These are phyloP conservation scores for Anthoscopus minutus DNA, from an alignment of 2,113 vertebrate genomes.

Conservation along the genomic window DNA sequence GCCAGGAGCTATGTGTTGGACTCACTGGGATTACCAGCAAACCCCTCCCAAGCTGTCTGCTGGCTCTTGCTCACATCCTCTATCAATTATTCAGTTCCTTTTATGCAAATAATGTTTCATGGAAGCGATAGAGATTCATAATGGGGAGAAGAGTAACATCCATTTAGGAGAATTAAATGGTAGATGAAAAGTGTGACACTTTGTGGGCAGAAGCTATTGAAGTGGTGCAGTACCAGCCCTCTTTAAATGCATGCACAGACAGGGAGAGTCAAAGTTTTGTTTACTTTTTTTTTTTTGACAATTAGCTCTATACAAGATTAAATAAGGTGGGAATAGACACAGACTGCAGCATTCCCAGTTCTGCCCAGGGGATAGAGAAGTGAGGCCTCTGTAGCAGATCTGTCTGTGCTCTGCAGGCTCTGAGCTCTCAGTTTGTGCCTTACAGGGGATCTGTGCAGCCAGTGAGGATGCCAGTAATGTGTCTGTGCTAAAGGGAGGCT, in stretches of 20 bases:
- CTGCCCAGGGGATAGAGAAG: background rate
- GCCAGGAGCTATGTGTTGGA: conserved; percentile 72
- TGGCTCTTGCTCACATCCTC: conserved; percentile 66
- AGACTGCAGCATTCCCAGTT: background rate
- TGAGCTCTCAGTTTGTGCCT: background rate
- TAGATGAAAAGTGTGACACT: conserved; percentile 26
- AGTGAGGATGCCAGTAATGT: background rate
- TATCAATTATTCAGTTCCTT: conserved; percentile 80
- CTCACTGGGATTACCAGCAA: conserved; percentile 57
- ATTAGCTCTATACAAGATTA: background rate
- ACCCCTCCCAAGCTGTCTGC: conserved; percentile 52
- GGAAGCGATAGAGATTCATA: conserved; percentile 48
- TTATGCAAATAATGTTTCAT: conserved; percentile 77
- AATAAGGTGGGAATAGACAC: background rate
- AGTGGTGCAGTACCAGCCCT: background rate
- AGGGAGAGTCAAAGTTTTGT: background rate
- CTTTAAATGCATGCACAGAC: background rate
- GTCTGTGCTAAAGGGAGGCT: background rate
- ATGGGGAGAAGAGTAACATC: conserved; percentile 46
- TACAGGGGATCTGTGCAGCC: background rate
- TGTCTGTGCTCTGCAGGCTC: background rate
- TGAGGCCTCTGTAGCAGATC: background rate
- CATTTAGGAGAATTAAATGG: conserved; percentile 66
- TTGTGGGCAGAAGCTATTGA: background rate
- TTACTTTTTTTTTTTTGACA: background rate